phyloP scores from a whole-genome alignment of 2,113 vertebrate species.

The Hemibagrus wyckioides region DNA sequence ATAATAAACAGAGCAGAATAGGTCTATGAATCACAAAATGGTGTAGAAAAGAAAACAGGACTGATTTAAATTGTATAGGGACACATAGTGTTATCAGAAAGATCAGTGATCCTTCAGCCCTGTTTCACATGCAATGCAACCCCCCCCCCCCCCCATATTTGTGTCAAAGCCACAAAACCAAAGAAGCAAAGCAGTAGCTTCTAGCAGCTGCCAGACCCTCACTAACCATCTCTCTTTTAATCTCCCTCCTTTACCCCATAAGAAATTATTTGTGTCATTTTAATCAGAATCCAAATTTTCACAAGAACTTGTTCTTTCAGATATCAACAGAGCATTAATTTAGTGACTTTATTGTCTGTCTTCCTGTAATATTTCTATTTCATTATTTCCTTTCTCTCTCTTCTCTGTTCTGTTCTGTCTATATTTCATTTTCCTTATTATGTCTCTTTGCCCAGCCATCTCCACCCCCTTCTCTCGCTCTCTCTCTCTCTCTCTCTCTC shows the following conservation, averaged over 20 bases:
- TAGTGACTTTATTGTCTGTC: conserved; percentile 51
- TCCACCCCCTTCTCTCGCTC: neutral
- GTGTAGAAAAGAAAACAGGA: conserved; percentile 47
- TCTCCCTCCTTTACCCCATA: conserved; percentile 42
- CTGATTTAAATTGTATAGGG: conserved; percentile 61
- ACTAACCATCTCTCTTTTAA: neutral
- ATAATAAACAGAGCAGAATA: neutral
- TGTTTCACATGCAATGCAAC: conserved; percentile 32
- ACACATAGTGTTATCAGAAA: conserved; percentile 71
- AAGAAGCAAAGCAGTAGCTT: neutral
- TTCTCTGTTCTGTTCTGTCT: neutral
- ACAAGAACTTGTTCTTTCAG: conserved; percentile 59
- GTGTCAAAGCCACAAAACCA: conserved; percentile 2
- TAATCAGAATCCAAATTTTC: conserved; percentile 67
- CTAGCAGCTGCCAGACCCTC: neutral
- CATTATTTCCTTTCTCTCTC: neutral
- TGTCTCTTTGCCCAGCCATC: conserved; percentile 1
- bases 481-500: conserved; percentile 40
- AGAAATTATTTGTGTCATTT: conserved; percentile 45
- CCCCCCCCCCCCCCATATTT: too few relatives aligned
- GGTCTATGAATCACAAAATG: neutral
- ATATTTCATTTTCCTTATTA: neutral
- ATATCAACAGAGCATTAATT: conserved; percentile 58
- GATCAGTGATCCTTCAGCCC: conserved; percentile 67
- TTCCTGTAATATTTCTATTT: conserved; percentile 43